Conservation (phyloP, 1,140 invertebrate species). For the Gonatopus flavifemur region DNA sequence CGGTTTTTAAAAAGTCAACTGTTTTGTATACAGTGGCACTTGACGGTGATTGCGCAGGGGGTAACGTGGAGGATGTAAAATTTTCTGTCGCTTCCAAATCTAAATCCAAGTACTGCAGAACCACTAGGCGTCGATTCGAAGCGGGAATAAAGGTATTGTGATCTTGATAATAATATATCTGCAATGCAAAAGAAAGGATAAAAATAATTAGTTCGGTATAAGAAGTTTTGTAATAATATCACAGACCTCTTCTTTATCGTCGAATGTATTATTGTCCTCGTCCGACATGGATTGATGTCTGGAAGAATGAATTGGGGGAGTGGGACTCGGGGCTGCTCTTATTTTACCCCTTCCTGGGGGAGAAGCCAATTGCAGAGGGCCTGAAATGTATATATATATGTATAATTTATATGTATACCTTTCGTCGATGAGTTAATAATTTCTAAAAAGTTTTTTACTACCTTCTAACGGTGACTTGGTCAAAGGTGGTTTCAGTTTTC, state of each 20-base stretch:
- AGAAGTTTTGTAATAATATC: neutral
- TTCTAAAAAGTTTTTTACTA: slow-evolving; percentile 11
- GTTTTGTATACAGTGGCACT: slow-evolving; percentile 80
- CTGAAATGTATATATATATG: slow-evolving; percentile 9
- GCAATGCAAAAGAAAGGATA: slow-evolving; percentile 25
- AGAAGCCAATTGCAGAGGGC: slow-evolving; percentile 50
- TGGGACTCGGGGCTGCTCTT: slow-evolving; percentile 60
- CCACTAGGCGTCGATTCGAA: slow-evolving; percentile 40
- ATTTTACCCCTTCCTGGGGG: slow-evolving; percentile 53
- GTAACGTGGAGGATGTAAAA: slow-evolving; percentile 40
- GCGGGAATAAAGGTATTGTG: slow-evolving; percentile 50
- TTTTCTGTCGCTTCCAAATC: slow-evolving; percentile 63
- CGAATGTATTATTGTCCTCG: slow-evolving; percentile 49
- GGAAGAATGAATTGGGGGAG: slow-evolving; percentile 40
- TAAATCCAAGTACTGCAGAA: slow-evolving; percentile 75
- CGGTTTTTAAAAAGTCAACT: slow-evolving; percentile 88
- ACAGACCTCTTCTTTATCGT: slow-evolving; percentile 49
- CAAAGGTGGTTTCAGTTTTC: slow-evolving; percentile 60
- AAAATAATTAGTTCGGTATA: slow-evolving; percentile 4
- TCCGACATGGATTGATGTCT: slow-evolving; percentile 50
- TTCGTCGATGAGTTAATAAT: no score
- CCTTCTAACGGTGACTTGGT: slow-evolving; percentile 45
- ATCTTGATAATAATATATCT: slow-evolving; percentile 56
- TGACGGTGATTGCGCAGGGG: slow-evolving; percentile 49
- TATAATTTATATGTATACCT: neutral